Evolutionary conservation across 2,888 invertebrate genomes (phyloP).

Genomic region (Drosophila mettleri): DNA sequence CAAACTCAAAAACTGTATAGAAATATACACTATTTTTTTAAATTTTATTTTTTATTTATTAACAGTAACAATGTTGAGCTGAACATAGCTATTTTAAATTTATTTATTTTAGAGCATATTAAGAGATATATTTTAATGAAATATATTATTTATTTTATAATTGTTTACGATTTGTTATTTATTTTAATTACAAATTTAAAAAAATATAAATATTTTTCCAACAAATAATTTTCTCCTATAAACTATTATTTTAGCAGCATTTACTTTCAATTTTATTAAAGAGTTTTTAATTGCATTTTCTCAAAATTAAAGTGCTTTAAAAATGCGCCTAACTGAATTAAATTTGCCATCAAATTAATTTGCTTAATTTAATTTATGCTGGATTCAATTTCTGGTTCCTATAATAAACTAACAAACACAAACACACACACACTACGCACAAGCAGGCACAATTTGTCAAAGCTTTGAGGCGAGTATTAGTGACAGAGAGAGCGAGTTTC

Average conservation of each 20-base stretch:
- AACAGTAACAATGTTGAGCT: too few relatives aligned
- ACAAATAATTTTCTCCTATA: too few relatives aligned
- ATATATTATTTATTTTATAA: too few relatives aligned
- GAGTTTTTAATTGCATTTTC: slow-evolving; percentile 5
- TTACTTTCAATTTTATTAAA: background rate
- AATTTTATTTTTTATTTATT: too few relatives aligned
- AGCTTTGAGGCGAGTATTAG: slow-evolving; percentile 15
- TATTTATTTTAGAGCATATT: too few relatives aligned
- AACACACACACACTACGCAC: too few relatives aligned
- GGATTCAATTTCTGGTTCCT: slow-evolving; percentile 38
- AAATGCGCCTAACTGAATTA: slow-evolving; percentile 28
- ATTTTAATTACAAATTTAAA: too few relatives aligned
- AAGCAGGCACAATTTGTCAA: slow-evolving; percentile 36
- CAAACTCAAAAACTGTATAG: too few relatives aligned
- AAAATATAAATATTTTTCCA: too few relatives aligned
- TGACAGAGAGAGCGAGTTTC: background rate
- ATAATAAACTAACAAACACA: slow-evolving; percentile 34
- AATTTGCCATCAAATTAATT: slow-evolving; percentile 37
- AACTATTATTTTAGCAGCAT: background rate
- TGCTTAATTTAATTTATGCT: slow-evolving; percentile 48
- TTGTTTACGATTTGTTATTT: background rate
- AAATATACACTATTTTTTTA: too few relatives aligned
- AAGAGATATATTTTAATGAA: too few relatives aligned
- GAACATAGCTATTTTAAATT: too few relatives aligned
- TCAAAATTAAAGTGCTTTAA: slow-evolving; percentile 34